Conservation (phyloP, 2,797 vertebrate genomes). For the Lycodopsis pacificus region DNA sequence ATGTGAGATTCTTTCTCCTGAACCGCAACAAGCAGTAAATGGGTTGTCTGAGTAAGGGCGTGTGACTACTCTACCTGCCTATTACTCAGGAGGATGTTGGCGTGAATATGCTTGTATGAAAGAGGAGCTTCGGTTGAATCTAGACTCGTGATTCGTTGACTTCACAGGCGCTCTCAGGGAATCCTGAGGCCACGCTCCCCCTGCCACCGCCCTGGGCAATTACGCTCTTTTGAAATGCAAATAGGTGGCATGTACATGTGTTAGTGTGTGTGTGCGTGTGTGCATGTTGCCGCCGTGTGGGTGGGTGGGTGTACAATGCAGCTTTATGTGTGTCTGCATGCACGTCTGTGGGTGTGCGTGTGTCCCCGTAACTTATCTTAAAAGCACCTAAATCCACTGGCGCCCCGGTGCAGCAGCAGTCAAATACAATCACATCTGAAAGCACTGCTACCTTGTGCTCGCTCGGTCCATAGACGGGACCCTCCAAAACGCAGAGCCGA, state of each 20-base stretch:
- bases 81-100: slow-evolving; percentile 72
- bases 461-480: slow-evolving; percentile 76
- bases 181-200: slow-evolving; percentile 81
- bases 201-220: slow-evolving; percentile 79
- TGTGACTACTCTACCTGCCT: slow-evolving; percentile 61
- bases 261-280: slow-evolving; percentile 44
- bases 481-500: slow-evolving; percentile 75
- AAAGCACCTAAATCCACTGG: slow-evolving; percentile 79
- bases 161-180: slow-evolving; percentile 81
- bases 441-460: slow-evolving; percentile 76
- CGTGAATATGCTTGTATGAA: slow-evolving; percentile 70
- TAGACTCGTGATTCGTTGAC: slow-evolving; percentile 79
- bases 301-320: slow-evolving; percentile 39
- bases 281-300: slow-evolving; percentile 1
- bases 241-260: slow-evolving; percentile 60
- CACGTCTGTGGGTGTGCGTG: slow-evolving; percentile 56
- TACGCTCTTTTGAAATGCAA: slow-evolving; percentile 81
- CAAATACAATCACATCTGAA: slow-evolving; percentile 83
- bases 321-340: slow-evolving; percentile 32
- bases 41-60: slow-evolving; percentile 42
- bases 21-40: slow-evolving; percentile 43
- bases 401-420: slow-evolving; percentile 75
- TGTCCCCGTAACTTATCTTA: slow-evolving; percentile 79
- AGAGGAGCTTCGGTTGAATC: slow-evolving; percentile 68
- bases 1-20: slow-evolving; percentile 19